Evolutionary conservation across 2,888 invertebrate genomes (phyloP).

Genomic region (Ormia ochracea): DNA sequence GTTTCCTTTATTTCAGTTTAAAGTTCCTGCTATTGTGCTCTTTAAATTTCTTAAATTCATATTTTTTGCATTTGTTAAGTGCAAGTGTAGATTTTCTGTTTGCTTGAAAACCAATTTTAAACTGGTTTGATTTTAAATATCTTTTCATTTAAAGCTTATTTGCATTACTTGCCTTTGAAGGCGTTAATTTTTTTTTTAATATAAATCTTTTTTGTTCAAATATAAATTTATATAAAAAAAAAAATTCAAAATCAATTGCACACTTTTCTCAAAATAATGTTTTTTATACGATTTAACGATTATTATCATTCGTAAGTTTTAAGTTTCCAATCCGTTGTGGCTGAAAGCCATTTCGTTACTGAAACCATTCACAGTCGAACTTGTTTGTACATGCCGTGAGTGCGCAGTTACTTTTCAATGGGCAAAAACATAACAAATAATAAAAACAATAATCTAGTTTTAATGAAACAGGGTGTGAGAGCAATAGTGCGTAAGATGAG

Average conservation of each 20-base stretch:
- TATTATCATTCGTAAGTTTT: conserved; percentile 24
- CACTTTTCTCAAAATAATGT: conserved; percentile 26
- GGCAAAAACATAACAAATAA: conserved; percentile 13
- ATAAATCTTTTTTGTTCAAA: conserved; percentile 32
- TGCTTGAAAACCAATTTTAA: conserved; percentile 23
- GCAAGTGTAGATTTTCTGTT: conserved; percentile 51
- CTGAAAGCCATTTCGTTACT: conserved; percentile 77
- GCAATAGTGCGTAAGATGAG: not conserved
- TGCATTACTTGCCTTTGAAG: conserved; percentile 11
- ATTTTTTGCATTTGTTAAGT: conserved; percentile 43
- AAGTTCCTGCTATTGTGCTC: not conserved
- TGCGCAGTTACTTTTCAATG: conserved; percentile 51
- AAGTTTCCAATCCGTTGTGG: conserved; percentile 72
- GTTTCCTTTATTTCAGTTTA: not conserved
- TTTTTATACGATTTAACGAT: conserved; percentile 23
- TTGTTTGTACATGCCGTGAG: conserved; percentile 56
- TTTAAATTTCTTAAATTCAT: not conserved
- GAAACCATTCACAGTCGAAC: conserved; percentile 62
- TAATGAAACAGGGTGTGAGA: conserved; percentile 40
- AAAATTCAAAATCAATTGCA: conserved; percentile 15
- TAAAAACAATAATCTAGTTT: conserved; percentile 4
- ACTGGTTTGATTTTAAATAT: conserved; percentile 43
- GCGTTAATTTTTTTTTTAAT: conserved; percentile 25
- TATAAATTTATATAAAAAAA: not conserved
- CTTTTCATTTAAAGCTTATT: conserved; percentile 29